phyloP scores from a whole-genome alignment of 2,888 invertebrate species.

The Tineola bisselliella region DNA sequence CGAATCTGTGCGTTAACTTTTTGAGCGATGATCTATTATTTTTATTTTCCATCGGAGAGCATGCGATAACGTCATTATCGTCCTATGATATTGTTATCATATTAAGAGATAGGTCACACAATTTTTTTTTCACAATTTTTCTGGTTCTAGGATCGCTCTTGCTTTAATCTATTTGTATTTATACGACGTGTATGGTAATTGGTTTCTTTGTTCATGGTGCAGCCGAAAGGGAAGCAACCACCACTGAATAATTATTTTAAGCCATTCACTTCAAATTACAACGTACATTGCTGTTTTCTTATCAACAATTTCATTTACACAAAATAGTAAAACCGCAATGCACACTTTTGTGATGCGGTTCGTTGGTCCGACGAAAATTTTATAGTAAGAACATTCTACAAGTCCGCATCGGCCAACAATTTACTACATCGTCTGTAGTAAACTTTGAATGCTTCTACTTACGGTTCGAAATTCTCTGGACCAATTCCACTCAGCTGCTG shows the following conservation, averaged over 20 bases:
- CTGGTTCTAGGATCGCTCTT: background rate
- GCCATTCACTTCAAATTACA: background rate
- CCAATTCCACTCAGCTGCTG: constrained; percentile 1
- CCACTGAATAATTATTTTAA: background rate
- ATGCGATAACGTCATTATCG: background rate
- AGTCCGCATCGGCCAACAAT: background rate
- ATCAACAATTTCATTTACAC: background rate
- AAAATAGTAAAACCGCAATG: background rate
- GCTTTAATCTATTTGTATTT: background rate
- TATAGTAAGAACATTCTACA: constrained; percentile 8
- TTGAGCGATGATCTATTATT: background rate
- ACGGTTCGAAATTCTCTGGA: background rate
- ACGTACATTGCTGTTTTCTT: background rate
- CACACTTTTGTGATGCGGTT: background rate
- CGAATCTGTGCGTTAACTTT: no score
- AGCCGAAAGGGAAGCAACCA: background rate
- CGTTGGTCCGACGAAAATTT: background rate
- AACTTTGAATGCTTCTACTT: background rate
- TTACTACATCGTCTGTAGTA: background rate
- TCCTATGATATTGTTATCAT: background rate
- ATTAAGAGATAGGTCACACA: background rate
- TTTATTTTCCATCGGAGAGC: background rate
- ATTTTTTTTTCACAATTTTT: background rate
- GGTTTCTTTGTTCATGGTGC: constrained; percentile 11
- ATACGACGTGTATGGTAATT: constrained; percentile 8